Percentiles rank a stretch among this genome's conserved stretches.
These are phyloP conservation scores for Regulus satrapa DNA, from an alignment of 2,113 vertebrate species.

Conservation along the genomic window DNA sequence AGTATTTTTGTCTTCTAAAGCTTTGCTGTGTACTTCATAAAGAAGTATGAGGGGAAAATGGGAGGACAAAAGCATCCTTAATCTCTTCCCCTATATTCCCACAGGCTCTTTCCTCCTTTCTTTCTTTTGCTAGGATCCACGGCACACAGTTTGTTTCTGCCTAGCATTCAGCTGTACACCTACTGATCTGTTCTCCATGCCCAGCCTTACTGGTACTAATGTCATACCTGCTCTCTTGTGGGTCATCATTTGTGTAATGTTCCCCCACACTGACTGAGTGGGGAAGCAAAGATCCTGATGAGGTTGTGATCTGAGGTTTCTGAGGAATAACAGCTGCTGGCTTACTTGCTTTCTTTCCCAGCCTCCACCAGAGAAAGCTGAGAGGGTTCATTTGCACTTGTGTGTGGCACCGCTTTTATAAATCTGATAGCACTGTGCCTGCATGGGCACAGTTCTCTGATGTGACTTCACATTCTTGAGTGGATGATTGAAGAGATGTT, in stretches of 20 bases:
- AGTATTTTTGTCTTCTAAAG: neutral
- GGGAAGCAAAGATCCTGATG: neutral
- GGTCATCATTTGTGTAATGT: neutral
- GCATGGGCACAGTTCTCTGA: neutral
- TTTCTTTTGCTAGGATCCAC: neutral
- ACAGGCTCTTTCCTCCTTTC: neutral
- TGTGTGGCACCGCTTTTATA: neutral
- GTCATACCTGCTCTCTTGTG: neutral
- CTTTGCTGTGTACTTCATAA: neutral
- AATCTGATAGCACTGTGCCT: neutral
- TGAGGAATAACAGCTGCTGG: slow-evolving; percentile 2
- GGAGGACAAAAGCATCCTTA: neutral
- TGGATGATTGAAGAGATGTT: slow-evolving; percentile 16
- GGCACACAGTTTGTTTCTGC: neutral
- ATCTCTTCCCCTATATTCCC: neutral
- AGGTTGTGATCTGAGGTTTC: slow-evolving; percentile 4
- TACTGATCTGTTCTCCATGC: neutral
- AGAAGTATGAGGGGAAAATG: neutral
- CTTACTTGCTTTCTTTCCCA: neutral
- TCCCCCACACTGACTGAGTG: too few relatives aligned
- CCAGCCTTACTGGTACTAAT: neutral
- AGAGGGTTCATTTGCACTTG: slow-evolving; percentile 4
- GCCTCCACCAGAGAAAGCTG: neutral
- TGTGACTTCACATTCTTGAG: neutral
- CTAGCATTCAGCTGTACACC: neutral